These are phyloP conservation scores for Epinephelus fuscoguttatus DNA, from an alignment of 2,113 vertebrate genomes.

Conservation along the genomic window DNA sequence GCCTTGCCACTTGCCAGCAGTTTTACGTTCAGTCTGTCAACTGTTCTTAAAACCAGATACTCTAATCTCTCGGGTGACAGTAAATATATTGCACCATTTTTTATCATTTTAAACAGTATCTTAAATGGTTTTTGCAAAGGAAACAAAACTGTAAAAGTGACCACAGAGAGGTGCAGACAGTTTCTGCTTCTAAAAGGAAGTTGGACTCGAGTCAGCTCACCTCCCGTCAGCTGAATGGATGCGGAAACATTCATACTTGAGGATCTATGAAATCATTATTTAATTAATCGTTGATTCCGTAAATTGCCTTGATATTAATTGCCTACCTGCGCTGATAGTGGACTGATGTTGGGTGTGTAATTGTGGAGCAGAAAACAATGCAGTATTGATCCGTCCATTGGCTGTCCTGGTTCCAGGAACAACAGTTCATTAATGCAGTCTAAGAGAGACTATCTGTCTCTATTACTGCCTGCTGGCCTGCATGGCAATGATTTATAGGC, in stretches of 20 bases:
- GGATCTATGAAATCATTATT: conserved; percentile 21
- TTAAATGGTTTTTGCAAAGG: background rate
- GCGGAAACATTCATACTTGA: conserved; percentile 13
- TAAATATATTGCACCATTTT: background rate
- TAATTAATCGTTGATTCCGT: conserved; percentile 36
- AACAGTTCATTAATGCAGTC: conserved; percentile 74
- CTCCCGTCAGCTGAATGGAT: background rate
- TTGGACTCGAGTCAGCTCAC: background rate
- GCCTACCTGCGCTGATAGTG: conserved; percentile 11
- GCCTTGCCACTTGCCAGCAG: background rate
- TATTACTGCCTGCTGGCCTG: conserved; percentile 70
- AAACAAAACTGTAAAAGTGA: background rate
- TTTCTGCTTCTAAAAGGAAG: background rate
- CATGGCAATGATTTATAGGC: conserved; percentile 69
- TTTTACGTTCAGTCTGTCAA: background rate
- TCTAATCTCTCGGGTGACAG: background rate
- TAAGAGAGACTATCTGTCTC: conserved; percentile 73
- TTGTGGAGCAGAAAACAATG: conserved; percentile 59
- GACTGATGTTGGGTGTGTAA: conserved; percentile 6
- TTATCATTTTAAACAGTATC: background rate
- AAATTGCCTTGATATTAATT: conserved; percentile 45
- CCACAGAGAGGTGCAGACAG: background rate
- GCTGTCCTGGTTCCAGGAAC: conserved; percentile 65
- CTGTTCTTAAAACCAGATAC: background rate
- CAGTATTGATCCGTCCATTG: conserved; percentile 55